Percentiles rank a stretch among this genome's conserved stretches.
Conservation (phyloP, 2,113 vertebrate species). For the Daubentonia madagascariensis region DNA sequence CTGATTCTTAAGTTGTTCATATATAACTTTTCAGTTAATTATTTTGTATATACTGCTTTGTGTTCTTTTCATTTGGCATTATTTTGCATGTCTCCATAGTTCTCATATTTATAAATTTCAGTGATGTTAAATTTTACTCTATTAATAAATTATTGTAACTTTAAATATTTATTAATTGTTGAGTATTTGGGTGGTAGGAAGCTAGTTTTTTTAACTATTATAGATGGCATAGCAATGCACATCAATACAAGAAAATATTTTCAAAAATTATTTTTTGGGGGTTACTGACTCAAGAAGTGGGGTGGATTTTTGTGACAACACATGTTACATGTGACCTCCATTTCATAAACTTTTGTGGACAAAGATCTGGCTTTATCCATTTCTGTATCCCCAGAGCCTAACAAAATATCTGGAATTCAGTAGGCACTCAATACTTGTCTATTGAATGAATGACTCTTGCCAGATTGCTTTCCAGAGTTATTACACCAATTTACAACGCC, state of each 20-base stretch:
- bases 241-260: neutral
- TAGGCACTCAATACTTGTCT: neutral
- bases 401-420: slow-evolving; percentile 25
- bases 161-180: neutral
- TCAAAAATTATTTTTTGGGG: neutral
- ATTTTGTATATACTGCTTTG: neutral
- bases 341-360: neutral
- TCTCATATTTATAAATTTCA: neutral
- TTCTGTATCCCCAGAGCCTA: neutral
- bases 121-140: neutral
- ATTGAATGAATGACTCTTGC: neutral
- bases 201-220: neutral
- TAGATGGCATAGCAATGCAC: neutral
- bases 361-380: neutral
- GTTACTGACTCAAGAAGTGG: neutral
- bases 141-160: neutral
- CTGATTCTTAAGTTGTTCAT: neutral
- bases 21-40: neutral
- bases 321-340: neutral
- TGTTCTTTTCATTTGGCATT: neutral
- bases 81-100: neutral
- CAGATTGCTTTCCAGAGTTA: slow-evolving; percentile 38
- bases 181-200: neutral
- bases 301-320: neutral
- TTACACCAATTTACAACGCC: neutral